Evolutionary conservation across 2,113 vertebrate genomes (phyloP), one percentile per base, ranked within the genome.

Genomic region (Sphaerodactylus townsendi): DNA sequence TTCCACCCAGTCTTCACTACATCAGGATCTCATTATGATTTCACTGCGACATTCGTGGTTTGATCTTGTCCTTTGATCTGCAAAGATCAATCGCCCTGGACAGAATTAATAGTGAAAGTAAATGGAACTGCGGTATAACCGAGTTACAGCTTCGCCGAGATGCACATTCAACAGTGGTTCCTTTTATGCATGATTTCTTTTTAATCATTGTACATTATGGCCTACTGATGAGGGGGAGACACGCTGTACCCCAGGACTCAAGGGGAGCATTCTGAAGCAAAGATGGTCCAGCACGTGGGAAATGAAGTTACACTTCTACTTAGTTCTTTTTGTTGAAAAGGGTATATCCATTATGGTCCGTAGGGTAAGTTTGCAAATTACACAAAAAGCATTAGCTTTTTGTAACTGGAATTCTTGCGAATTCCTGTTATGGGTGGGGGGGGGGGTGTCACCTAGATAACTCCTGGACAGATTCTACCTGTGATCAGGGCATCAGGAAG

Each of bases 91-190:
- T 95, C 93, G 89, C 86, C 86, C 92, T 90, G n/a, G 8, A 89
- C 90, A 92, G 91, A 90, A 95, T 93, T 95, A 94, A 93, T 92
- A 93, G 88, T 86, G 91, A 93, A 95, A 93, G 91, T 89, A 93
- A 94, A 94, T 92, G 94, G 81, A 77, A 91, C 87, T 76, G 75
- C 69, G 82, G 85, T 91, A 87, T 92, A 86, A 88, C 84, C 75
- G 79, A 76, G 81, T 89, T 93, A 85, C 89, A 87, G 86, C 90
- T 93, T 92, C 56, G 70, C 89, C 84, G 80, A 79, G 86, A 85
- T 88, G 92, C 91, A 84, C 91, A 91, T 93, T 93, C 88, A 86
- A 62, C 86, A 90, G 89, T 65, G 88, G 89, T 93, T 92, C 90
- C 87, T n/a, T 87, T 90, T 90, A 88, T 83, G 84, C 84, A 77